Base-by-base conservation (phyloP, 2,113 vertebrate species). In the Lycaon pictus region DNA sequence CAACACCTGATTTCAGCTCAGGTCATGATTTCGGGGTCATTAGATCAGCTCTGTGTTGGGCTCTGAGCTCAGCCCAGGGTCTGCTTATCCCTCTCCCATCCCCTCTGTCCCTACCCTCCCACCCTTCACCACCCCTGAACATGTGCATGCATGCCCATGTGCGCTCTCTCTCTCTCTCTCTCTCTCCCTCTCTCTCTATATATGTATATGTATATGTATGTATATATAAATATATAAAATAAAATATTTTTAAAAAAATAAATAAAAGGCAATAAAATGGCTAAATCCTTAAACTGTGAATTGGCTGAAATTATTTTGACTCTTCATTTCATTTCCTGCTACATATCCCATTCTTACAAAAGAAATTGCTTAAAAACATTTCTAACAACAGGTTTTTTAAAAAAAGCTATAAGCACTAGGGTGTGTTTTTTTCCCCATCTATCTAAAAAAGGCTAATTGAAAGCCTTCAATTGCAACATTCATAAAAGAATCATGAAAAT, bases 401-500 rank as follows among this genome's bases (percentile, higher is more conserved):
- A 25, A 56, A 58, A 35, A 86, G n/a, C 4, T 69, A 7, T 23
- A 76, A 69, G 23, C 10, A 69, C 22, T 25, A 20, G 63, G 22
- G 5, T 0, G 60, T 67, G 92, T 94, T 90, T 90, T 90, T 95
- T 94, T 82, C 56, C 19, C 62, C 29, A 60, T 63, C n/a, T 27
- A 80, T 8, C 86, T 29, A 89, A 89, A 92, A 86, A 92, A 48
- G 35, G 29, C 32, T 92, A 72, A 51, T 82, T 32, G 58, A 95
- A 92, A 67, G 71, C 9, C 12, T 29, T 19, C 32, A 92, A 17
- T 55, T 88, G 88, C 7, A 85, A n/a, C n/a, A 82, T 72, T 92
- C 27, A 85, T 81, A 81, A 79, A 92, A 74, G 15, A 67, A 95
- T 67, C 35, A 87, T 55, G 62, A 93, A 89, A 96, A 95, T 51